These are phyloP conservation scores for Crossaster papposus DNA, from an alignment of 53 echinoderm and acorn worm species.

Conservation along the genomic window DNA sequence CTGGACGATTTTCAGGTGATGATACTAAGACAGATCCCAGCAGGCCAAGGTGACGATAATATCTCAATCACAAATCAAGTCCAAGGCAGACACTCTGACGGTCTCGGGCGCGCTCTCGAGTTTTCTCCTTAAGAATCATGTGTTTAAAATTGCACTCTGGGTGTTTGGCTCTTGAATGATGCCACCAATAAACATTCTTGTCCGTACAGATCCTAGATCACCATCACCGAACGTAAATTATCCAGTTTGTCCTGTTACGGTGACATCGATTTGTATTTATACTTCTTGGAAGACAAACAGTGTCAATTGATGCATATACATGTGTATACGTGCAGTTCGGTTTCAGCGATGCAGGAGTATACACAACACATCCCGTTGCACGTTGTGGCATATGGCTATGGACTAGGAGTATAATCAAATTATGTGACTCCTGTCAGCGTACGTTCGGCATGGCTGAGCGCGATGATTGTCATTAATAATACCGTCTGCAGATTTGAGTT, in stretches of 20 bases:
- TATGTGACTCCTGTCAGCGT: neutral
- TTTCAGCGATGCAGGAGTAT: neutral
- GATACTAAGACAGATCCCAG: neutral
- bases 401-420: neutral
- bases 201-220: too few relatives aligned
- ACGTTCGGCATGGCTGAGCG: neutral
- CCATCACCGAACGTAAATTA: neutral
- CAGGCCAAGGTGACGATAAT: neutral
- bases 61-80: neutral
- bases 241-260: neutral
- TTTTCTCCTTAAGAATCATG: neutral
- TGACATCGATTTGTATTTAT: neutral
- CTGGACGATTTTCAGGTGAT: neutral
- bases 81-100: neutral
- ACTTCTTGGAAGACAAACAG: neutral
- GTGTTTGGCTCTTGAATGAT: too few relatives aligned
- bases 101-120: neutral
- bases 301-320: neutral
- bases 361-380: neutral
- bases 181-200: too few relatives aligned
- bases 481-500: too few relatives aligned
- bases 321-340: neutral
- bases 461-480: neutral
- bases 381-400: neutral
- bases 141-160: neutral